A percentile compares a stretch with the other conserved stretches of the same genome.
phyloP scores from a whole-genome alignment of 2,113 vertebrate genomes.

The Rhegmatorhina hoffmannsi region DNA sequence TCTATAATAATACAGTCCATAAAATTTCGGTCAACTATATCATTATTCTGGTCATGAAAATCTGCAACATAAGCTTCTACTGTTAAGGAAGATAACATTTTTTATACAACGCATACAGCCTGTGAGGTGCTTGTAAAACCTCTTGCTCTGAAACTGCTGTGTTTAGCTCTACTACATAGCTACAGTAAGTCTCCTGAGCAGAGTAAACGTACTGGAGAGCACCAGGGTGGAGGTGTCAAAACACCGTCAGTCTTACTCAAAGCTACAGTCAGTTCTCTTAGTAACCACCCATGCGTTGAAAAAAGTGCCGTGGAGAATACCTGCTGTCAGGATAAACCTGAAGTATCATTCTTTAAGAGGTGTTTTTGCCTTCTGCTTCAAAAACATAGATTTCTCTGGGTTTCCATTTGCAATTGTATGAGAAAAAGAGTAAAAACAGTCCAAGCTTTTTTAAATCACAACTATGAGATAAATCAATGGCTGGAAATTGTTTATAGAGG shows the following conservation, averaged over 20 bases:
- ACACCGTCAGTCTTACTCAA: background rate
- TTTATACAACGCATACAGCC: background rate
- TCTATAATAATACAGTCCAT: background rate
- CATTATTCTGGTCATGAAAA: background rate
- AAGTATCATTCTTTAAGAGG: background rate
- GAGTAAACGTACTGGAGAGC: background rate
- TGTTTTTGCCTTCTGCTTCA: background rate
- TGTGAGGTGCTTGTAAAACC: background rate
- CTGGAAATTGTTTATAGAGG: background rate
- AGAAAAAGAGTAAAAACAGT: background rate
- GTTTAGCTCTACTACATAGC: background rate
- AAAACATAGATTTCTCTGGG: background rate
- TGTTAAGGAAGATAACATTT: background rate
- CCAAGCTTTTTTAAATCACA: background rate
- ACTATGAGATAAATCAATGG: background rate
- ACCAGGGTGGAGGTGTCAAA: background rate
- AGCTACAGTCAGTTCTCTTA: background rate
- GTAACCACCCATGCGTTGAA: background rate
- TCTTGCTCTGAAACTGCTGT: background rate
- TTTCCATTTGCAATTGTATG: fast-evolving
- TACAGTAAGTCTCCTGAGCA: background rate
- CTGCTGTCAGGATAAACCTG: background rate
- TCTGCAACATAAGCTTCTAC: background rate
- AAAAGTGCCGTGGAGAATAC: background rate
- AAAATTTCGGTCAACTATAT: background rate